Evolutionary conservation across 2,113 vertebrate genomes (phyloP).

Genomic region (Pteronura brasiliensis): DNA sequence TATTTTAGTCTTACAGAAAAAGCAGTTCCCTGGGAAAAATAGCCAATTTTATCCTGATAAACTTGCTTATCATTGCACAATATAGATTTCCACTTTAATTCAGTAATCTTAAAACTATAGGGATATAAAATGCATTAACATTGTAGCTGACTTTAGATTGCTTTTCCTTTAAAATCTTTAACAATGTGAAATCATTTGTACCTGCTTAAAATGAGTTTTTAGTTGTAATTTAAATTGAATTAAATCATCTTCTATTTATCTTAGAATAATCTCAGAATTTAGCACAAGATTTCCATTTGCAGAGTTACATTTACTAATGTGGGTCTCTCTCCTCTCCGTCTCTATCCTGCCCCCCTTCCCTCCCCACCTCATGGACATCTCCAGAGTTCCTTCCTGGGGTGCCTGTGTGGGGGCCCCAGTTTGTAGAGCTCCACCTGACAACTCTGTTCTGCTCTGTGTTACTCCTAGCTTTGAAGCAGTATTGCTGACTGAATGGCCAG

Average conservation of each 20-base stretch:
- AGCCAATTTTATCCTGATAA: conserved; percentile 11
- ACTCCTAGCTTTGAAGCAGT: not conserved
- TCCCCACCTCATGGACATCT: not conserved
- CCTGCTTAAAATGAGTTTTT: conserved; percentile 1
- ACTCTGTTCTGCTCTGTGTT: fast-evolving
- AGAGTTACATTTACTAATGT: not conserved
- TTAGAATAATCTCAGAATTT: not conserved
- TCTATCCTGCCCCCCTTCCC: no score
- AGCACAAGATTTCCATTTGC: not conserved
- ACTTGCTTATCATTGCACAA: conserved; percentile 17
- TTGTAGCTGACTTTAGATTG: not conserved
- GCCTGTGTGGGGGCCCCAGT: fast-evolving
- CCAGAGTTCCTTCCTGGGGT: not conserved
- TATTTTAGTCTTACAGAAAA: not conserved
- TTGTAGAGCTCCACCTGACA: not conserved
- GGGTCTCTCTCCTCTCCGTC: not conserved
- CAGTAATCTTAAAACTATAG: conserved; percentile 15
- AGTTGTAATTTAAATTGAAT: conserved; percentile 15
- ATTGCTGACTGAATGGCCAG: not conserved
- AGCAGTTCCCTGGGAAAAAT: not conserved
- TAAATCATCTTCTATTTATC: conserved; percentile 3
- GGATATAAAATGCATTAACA: not conserved
- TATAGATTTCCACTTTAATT: not conserved
- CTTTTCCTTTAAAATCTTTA: not conserved
- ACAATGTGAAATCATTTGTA: not conserved